These are phyloP conservation scores for Charina bottae DNA, from an alignment of 2,113 vertebrate genomes.

Conservation along the genomic window DNA sequence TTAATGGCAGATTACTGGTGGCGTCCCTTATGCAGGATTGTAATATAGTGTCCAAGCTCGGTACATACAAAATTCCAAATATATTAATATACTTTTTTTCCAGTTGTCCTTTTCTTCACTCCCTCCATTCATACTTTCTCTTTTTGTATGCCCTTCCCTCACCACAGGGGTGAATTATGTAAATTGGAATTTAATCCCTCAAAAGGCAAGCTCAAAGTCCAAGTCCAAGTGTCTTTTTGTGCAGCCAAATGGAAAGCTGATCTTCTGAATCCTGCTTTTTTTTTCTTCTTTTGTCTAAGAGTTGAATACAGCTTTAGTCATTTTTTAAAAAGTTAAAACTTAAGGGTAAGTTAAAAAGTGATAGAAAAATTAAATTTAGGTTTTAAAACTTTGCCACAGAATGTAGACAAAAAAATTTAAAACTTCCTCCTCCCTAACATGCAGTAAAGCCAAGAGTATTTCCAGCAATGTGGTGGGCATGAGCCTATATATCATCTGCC, in stretches of 20 bases:
- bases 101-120: neutral
- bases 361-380: neutral
- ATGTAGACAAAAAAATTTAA: slow-evolving; percentile 32
- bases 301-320: neutral
- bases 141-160: slow-evolving; percentile 41
- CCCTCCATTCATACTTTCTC: slow-evolving; percentile 27
- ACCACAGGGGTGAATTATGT: slow-evolving; percentile 57
- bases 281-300: slow-evolving; percentile 23
- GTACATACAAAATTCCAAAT: neutral
- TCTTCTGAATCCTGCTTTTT: slow-evolving; percentile 4
- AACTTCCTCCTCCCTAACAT: neutral
- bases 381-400: slow-evolving; percentile 29
- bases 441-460: slow-evolving; percentile 58
- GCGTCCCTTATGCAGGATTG: neutral
- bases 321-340: neutral
- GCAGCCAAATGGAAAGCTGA: slow-evolving; percentile 40
- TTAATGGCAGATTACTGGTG: neutral
- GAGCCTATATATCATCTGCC: slow-evolving; percentile 54
- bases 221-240: slow-evolving; percentile 63
- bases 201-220: slow-evolving; percentile 63
- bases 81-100: slow-evolving; percentile 17
- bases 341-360: neutral
- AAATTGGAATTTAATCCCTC: slow-evolving; percentile 65
- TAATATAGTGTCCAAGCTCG: neutral
- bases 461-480: slow-evolving; percentile 55